Conservation (phyloP, 2,888 invertebrate species). For the Ypsolopha sequella region DNA sequence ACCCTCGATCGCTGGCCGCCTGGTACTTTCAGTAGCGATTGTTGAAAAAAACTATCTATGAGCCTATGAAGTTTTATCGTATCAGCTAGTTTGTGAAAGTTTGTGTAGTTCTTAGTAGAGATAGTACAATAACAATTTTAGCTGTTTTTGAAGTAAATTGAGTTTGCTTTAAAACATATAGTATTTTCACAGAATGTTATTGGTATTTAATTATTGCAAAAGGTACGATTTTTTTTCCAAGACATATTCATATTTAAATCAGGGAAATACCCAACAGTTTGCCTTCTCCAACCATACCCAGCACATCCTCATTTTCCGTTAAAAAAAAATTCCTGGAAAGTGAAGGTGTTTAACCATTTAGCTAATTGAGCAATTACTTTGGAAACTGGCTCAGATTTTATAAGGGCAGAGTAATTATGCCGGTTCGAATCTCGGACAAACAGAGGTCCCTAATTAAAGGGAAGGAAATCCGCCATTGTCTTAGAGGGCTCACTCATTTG, state of each 20-base stretch:
- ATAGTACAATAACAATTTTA: no score
- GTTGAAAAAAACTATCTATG: neutral
- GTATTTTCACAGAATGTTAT: no score
- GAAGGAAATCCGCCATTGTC: slow-evolving; percentile 19
- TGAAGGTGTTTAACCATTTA: slow-evolving; percentile 8
- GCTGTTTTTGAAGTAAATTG: no score
- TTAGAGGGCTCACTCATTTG: slow-evolving; percentile 40
- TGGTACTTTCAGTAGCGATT: neutral
- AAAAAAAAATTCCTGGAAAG: slow-evolving; percentile 4
- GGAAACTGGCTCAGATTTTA: slow-evolving; percentile 7
- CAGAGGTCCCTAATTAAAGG: slow-evolving; percentile 60
- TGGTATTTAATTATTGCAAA: neutral
- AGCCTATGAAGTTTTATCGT: no score
- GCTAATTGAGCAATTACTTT: slow-evolving; percentile 11
- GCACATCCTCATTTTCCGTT: no score
- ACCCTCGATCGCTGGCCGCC: neutral
- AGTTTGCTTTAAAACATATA: neutral
- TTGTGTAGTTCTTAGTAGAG: no score
- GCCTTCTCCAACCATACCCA: no score
- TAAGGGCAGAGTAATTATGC: slow-evolving; percentile 8
- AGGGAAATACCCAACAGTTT: no score
- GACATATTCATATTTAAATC: no score
- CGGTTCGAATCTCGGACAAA: slow-evolving; percentile 43
- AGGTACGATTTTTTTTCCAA: neutral
- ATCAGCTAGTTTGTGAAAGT: no score